Evolutionary conservation across 1,140 invertebrate species (phyloP), one percentile per base, ranked within the genome.

Genomic region (Physella acuta): DNA sequence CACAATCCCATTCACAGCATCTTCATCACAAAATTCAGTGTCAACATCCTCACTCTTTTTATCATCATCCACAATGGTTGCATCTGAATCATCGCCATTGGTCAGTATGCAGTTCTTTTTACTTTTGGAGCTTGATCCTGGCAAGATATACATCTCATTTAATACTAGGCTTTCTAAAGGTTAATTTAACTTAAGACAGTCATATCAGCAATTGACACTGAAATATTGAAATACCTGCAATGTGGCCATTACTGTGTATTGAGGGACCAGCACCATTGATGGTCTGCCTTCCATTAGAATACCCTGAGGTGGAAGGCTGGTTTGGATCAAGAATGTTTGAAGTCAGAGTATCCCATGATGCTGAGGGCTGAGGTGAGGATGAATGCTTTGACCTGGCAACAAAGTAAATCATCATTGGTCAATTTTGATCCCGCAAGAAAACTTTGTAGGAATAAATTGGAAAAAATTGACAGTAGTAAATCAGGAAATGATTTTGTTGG

Each of bases 11-110:
- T 60, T 60, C 31, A 59, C 36, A 14, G 37, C 37, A 49, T 44
- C 55, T 56, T 70, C 68, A 37, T 53, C 68, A 63, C 52, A 63
- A 20, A 62, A 44, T 30, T 62, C 68, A 8, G 59, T 70, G 31
- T 63, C 68, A 30, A 20, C 56, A 51, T 53, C 56, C n/a, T 33
- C 56, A n/a, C 51, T 37, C 20, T 51, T 24, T 8, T 60, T 30
- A 1, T 60, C 56, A 31, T 55, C 30, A 20, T 70, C 68, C 8
- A 62, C 59, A 62, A 62, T 63, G 30, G 59, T 63, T 16, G 59
- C 58, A 30, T 70, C 68, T 8, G 59, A 62, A 26, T 70, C 58
- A 53, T 62, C 44, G 2, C 37, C 68, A 53, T n/a, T 34, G 39
- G n/a, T n/a, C n/a, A n/a, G n/a, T n/a, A n/a, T n/a, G n/a, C n/a